phyloP scores from a whole-genome alignment of 2,888 invertebrate genomes.

The Meteorus colon region DNA sequence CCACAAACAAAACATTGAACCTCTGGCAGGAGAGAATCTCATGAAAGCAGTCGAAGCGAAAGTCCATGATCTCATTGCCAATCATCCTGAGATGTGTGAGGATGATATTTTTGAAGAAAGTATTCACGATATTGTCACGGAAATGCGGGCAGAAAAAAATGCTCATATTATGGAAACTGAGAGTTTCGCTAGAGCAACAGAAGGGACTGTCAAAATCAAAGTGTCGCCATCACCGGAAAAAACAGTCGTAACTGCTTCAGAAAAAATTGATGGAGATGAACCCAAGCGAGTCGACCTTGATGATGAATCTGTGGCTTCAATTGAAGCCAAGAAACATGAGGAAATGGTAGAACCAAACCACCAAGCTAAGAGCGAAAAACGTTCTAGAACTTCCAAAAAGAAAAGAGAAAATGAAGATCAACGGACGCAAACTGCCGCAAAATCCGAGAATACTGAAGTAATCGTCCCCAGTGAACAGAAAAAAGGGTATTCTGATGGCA shows the following conservation, averaged over 20 bases:
- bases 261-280: slow-evolving; percentile 24
- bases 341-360: neutral
- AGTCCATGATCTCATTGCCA: slow-evolving; percentile 19
- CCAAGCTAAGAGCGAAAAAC: neutral
- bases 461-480: slow-evolving; percentile 44
- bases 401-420: neutral
- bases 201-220: neutral
- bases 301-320: slow-evolving; percentile 36
- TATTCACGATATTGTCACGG: slow-evolving; percentile 34
- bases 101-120: slow-evolving; percentile 32
- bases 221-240: neutral
- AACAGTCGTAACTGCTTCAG: neutral
- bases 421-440: neutral
- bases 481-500: slow-evolving; percentile 46
- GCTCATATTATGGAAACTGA: slow-evolving; percentile 19
- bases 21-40: slow-evolving; percentile 14
- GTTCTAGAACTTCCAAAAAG: neutral
- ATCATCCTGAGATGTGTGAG: slow-evolving; percentile 16
- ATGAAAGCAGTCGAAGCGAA: slow-evolving; percentile 11
- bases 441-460: neutral
- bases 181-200: slow-evolving; percentile 1
- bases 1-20: slow-evolving; percentile 36
- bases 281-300: slow-evolving; percentile 15
- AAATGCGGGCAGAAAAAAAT: slow-evolving; percentile 32
- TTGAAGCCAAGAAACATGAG: neutral